phyloP scores from a whole-genome alignment of 1,140 invertebrate species.

The Thalassaphorura encarpata region DNA sequence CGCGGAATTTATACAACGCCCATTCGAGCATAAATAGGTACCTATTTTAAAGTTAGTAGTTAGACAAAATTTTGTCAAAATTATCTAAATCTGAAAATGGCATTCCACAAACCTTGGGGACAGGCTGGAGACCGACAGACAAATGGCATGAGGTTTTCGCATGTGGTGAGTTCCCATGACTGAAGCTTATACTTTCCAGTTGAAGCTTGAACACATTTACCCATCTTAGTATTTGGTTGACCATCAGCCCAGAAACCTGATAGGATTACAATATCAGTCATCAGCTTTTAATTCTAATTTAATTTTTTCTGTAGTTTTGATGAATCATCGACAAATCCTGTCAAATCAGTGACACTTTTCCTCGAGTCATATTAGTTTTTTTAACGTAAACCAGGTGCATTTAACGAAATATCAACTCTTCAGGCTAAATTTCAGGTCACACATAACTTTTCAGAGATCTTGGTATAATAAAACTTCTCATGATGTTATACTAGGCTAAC shows the following conservation, averaged over 20 bases:
- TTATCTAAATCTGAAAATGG: neutral
- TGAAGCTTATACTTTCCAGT: conserved; percentile 42
- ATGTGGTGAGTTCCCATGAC: conserved; percentile 85
- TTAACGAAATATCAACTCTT: too few relatives aligned
- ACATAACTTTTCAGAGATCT: too few relatives aligned
- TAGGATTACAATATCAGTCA: too few relatives aligned
- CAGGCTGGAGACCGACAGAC: conserved; percentile 87
- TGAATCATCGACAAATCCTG: too few relatives aligned
- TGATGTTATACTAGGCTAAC: too few relatives aligned
- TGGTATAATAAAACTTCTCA: too few relatives aligned
- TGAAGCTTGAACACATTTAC: conserved; percentile 32
- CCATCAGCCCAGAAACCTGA: conserved; percentile 73
- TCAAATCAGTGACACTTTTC: too few relatives aligned
- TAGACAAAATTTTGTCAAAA: neutral
- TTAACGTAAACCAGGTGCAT: too few relatives aligned
- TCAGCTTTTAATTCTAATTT: too few relatives aligned
- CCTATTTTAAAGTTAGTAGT: conserved; percentile 40
- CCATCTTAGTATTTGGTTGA: conserved; percentile 59
- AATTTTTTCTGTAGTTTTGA: too few relatives aligned
- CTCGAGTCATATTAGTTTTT: too few relatives aligned
- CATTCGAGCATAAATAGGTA: conserved; percentile 85
- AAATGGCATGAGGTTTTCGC: conserved; percentile 85
- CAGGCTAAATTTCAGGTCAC: too few relatives aligned
- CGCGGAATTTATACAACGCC: conserved; percentile 75
- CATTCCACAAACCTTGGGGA: conserved; percentile 58